These are phyloP conservation scores for Paramisgurnus dabryanus DNA, from an alignment of 2,113 vertebrate genomes.

Conservation along the genomic window DNA sequence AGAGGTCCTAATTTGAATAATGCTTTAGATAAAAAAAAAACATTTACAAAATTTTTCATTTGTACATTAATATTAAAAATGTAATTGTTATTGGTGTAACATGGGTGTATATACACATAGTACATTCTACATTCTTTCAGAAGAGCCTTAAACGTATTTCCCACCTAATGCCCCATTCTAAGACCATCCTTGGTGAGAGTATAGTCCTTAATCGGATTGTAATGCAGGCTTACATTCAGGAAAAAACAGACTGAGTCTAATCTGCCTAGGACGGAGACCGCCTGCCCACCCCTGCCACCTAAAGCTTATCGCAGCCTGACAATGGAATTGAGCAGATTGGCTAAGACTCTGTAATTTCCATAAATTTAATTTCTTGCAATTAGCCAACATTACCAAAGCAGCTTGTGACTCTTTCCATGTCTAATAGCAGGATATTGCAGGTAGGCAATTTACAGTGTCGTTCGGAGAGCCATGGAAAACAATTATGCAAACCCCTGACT, in stretches of 20 bases:
- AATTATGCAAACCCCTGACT: background rate
- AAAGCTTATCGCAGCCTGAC: background rate
- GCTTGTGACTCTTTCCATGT: background rate
- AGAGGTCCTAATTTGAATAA: too few species aligned
- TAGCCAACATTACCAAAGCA: constrained; percentile 15
- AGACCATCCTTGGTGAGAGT: background rate
- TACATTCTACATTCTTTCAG: too few species aligned
- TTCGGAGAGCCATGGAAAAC: background rate
- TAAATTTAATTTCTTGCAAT: constrained; percentile 20
- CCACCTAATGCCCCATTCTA: constrained; percentile 6
- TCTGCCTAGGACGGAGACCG: constrained; percentile 5
- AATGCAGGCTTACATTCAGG: constrained; percentile 43
- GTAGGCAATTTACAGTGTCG: background rate
- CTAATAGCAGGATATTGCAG: constrained; percentile 10
- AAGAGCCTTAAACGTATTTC: background rate
- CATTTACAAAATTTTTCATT: too few species aligned
- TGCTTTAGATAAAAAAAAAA: too few species aligned
- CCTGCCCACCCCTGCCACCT: background rate
- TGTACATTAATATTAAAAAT: too few species aligned
- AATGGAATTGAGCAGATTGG: background rate
- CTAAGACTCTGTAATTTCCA: background rate
- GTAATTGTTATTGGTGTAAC: too few species aligned
- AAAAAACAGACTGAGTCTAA: constrained; percentile 40
- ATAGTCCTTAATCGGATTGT: constrained; percentile 53
- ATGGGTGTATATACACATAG: too few species aligned